Base-by-base conservation (phyloP, 2,113 vertebrate species). In the Myotis davidii region DNA sequence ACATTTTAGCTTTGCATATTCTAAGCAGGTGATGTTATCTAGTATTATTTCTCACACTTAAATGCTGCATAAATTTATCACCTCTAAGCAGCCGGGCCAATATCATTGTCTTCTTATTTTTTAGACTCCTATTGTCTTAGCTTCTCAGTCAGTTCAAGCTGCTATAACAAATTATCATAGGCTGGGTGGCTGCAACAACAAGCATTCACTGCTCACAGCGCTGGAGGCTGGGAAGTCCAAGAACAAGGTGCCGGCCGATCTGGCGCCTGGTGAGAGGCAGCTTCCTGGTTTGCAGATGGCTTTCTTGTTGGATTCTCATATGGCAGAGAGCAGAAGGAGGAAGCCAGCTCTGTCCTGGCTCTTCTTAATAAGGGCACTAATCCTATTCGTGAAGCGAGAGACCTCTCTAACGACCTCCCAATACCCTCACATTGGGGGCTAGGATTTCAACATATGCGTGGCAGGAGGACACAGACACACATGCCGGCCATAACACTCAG, bases 1-100 rank as follows among this genome's bases (percentile, higher is more conserved):
- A 96, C 73, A 86, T 87, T 76, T 96, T 86, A 95, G 95, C 72
- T 95, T 96, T 97, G 97, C 95, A 97, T 97, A 96, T 96, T 97
- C 95, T 97, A 97, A 97, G 94, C 96, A 97, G 96, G 93, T 96
- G 93, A 96, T 97, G 95, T 96, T 97, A 97, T 96, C 97, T 90
- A 73, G 74, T 91, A 76, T 86, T 90, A 94, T 96, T 97, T 94
- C 96, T 96, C 96, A 90, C 50, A 83, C 82, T 97, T 96, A 94
- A 96, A 92, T 61, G 82, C 73, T 70, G 91, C 95, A 96, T 96
- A 92, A 95, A 97, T 97, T 86, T 94, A 79, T 96, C 64, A 95
- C 85, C 45, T 96, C 96, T 78, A 88, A 94, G 74, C 69, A 90
- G 91, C 50, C 50, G 56, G 83, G 92, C 92, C 73, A 85, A 90